phyloP scores from a whole-genome alignment of 2,113 vertebrate genomes.

The Camelus dromedarius region DNA sequence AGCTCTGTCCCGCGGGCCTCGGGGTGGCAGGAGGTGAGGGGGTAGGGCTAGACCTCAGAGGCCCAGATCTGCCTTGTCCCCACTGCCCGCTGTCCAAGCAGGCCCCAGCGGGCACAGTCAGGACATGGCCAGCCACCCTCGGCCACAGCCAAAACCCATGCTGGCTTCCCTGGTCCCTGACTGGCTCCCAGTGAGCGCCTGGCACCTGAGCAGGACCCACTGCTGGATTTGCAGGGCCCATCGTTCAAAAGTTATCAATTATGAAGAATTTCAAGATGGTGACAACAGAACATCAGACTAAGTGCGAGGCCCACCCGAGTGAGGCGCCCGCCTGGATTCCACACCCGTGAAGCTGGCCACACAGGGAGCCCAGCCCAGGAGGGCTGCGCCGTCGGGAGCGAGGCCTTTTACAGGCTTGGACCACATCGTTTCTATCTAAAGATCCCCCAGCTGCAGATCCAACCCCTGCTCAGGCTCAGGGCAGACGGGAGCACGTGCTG shows the following conservation, averaged over 20 bases:
- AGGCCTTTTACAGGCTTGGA: background rate
- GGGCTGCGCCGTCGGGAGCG: rapidly evolving
- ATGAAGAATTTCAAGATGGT: background rate
- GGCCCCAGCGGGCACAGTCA: background rate
- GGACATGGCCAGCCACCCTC: background rate
- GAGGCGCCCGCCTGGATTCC: rapidly evolving
- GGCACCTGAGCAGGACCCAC: background rate
- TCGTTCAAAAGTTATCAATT: background rate
- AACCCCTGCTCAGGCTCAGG: background rate
- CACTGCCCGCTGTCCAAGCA: background rate
- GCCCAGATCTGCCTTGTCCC: background rate
- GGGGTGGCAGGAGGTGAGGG: background rate
- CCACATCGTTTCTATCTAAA: conserved; percentile 1
- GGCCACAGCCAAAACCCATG: background rate
- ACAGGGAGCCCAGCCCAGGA: background rate
- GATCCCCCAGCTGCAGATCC: background rate
- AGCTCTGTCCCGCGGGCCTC: background rate
- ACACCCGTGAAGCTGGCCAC: rapidly evolving
- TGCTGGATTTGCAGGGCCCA: background rate
- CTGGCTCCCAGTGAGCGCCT: background rate
- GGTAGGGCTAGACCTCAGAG: too few species aligned
- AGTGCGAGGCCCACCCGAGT: rapidly evolving
- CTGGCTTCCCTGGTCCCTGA: background rate
- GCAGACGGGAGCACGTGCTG: background rate
- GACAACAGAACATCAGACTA: background rate